A percentile compares a stretch with the other conserved stretches of the same genome.
Evolutionary conservation across 2,113 vertebrate genomes (phyloP).

Genomic region (rabbit (Oryctolagus cuniculus)): DNA sequence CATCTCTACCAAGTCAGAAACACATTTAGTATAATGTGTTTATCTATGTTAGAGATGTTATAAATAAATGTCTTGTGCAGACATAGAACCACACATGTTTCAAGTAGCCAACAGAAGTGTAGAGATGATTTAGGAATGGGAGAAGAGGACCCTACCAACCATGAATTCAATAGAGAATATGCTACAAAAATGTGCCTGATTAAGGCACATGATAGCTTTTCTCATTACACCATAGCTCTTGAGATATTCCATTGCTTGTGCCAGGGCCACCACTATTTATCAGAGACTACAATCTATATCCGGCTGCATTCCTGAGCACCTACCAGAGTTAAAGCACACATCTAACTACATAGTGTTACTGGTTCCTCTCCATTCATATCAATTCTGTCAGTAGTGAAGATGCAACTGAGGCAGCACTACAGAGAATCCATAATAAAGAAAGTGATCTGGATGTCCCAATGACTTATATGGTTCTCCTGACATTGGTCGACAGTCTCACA

Average conservation of each 20-base stretch:
- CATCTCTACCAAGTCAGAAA: neutral
- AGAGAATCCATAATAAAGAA: neutral
- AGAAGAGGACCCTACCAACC: neutral
- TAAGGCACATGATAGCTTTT: neutral
- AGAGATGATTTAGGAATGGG: neutral
- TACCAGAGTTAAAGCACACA: neutral
- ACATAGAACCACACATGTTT: neutral
- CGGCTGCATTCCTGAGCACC: neutral
- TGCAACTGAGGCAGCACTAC: neutral
- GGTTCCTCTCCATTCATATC: neutral
- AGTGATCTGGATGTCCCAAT: neutral
- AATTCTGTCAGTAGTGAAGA: neutral
- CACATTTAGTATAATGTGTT: neutral
- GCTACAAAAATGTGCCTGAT: neutral
- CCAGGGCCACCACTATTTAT: neutral
- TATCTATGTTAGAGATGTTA: no score
- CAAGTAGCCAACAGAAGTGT: neutral
- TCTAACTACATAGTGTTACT: neutral
- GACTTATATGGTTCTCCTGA: neutral
- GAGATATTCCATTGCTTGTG: neutral
- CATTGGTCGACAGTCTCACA: neutral
- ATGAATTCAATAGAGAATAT: neutral
- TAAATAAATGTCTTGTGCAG: no score
- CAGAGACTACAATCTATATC: neutral
- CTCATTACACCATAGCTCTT: neutral